Evolutionary conservation across 2,888 invertebrate species (phyloP), one percentile per base, ranked within the genome.

Genomic region (Tetheella fluctuosa): DNA sequence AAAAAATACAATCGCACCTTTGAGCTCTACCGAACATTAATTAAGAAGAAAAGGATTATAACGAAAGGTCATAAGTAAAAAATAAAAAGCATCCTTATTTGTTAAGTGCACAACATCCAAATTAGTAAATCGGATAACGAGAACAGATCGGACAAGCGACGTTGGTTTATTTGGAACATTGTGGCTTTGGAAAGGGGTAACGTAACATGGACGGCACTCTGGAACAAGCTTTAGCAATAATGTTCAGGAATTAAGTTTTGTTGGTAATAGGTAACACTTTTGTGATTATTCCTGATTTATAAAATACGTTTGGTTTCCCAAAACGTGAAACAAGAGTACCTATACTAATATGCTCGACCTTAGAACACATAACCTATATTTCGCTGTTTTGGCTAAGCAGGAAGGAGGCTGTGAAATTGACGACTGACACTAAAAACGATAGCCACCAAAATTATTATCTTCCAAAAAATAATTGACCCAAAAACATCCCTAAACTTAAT

Each of bases 21-120:
- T 89, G 84, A 84, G 84, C 88, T 85, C 80, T 79, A 84, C 85
- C 84, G 85, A 89, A 89, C 89, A 87, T 89, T 90, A 88, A 91
- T 91, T 90, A 90, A 84, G 87, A 86, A 84, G 78, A 80, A 85
- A 85, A 80, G 78, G 74, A 79, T 79, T 79, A 77, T 71, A 72
- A 64, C 69, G 74, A 82, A 88, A 85, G 74, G 79, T 73, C 77
- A 59, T 76, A 77, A 70, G 25, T 70, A 60, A 23, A 48, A 59
- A 58, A 57, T 58, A 66, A 77, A 79, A 81, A 72, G 69, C 67
- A 73, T 65, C 74, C 76, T 75, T 81, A 74, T 67, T 37, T 20
- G 2, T 1, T 20, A 48, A 54, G 20, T 20, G 20, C 17, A 59
- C 74, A 76, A 70, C 73, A 73, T 70, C 69, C 72, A 59, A 67